Percentiles rank a stretch among this genome's conserved stretches.
phyloP scores from a whole-genome alignment of 2,113 vertebrate genomes.

The Myrmophylax atrothorax region DNA sequence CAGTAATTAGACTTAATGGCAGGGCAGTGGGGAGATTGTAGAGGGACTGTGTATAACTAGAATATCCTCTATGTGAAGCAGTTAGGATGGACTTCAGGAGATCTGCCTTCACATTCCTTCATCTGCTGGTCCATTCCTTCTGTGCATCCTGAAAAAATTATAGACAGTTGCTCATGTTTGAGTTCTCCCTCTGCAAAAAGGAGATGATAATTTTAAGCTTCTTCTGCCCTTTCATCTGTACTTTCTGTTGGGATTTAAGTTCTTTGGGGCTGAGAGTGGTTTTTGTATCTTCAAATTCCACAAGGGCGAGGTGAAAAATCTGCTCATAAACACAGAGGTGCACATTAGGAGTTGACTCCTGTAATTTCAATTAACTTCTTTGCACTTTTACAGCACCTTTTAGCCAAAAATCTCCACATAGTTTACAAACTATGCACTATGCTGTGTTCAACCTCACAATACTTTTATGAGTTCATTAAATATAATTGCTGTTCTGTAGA shows the following conservation, averaged over 20 bases:
- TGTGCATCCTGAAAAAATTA: neutral
- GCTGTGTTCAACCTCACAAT: neutral
- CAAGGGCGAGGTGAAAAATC: neutral
- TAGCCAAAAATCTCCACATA: slow-evolving; percentile 3
- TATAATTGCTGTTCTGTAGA: neutral
- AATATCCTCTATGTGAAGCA: neutral
- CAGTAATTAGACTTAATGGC: neutral
- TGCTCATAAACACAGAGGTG: slow-evolving; percentile 27
- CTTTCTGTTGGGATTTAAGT: neutral
- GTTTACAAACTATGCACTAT: neutral
- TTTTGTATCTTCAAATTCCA: slow-evolving; percentile 3
- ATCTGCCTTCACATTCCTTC: neutral
- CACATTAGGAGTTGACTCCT: neutral
- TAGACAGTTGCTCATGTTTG: neutral
- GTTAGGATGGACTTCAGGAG: neutral
- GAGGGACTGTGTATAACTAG: neutral
- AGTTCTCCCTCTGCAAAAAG: neutral
- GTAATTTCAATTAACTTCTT: slow-evolving; percentile 33
- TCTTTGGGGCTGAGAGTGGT: neutral
- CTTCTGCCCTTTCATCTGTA: neutral
- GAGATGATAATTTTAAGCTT: neutral
- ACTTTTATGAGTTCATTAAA: neutral
- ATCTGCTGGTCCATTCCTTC: neutral
- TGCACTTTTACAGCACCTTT: neutral
- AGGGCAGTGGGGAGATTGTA: neutral